These are phyloP conservation scores for Poeciliopsis paucimaculata DNA, from an alignment of 2,797 vertebrate species.

Conservation along the genomic window DNA sequence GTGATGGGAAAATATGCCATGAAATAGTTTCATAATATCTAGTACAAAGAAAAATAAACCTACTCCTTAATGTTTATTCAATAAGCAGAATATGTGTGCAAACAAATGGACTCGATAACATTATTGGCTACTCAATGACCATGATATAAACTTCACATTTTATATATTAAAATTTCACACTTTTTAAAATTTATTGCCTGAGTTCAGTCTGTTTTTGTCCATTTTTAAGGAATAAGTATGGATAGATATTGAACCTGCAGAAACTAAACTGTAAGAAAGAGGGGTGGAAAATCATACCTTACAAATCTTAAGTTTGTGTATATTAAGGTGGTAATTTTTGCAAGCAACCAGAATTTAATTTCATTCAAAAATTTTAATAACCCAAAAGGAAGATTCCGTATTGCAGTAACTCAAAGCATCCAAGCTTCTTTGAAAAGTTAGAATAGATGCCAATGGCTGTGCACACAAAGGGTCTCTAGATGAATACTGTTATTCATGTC, in stretches of 20 bases:
- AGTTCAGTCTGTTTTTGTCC: background rate
- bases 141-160: background rate
- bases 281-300: background rate
- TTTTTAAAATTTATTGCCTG: background rate
- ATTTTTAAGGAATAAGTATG: background rate
- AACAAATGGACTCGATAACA: background rate
- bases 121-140: background rate
- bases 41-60: background rate
- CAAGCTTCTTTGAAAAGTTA: background rate
- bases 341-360: background rate
- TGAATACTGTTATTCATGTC: background rate
- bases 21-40: background rate
- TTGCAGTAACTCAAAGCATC: background rate
- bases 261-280: background rate
- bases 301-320: background rate
- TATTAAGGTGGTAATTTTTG: background rate
- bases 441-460: background rate
- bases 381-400: background rate
- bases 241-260: background rate
- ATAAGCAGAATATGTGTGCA: background rate
- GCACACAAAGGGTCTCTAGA: background rate
- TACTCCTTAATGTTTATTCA: background rate
- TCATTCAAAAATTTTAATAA: background rate
- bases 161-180: background rate
- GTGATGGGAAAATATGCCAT: background rate